Evolutionary conservation across 2,888 invertebrate species (phyloP).

Genomic region (Sphaerophoria rueppellii): DNA sequence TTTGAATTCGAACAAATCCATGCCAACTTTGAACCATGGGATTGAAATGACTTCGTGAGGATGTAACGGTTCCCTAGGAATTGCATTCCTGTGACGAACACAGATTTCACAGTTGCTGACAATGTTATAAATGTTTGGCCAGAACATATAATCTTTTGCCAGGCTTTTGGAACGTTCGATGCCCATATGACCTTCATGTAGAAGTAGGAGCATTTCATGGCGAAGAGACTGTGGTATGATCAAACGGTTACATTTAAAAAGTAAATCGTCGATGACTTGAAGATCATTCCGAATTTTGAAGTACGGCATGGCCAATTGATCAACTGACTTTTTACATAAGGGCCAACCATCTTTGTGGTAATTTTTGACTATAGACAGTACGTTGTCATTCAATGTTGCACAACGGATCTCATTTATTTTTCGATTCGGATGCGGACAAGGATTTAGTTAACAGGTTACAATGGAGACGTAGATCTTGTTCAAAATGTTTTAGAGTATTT

Average conservation of each 20-base stretch:
- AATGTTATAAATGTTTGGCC: constrained; percentile 17
- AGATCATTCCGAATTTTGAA: background rate
- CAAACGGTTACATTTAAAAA: background rate
- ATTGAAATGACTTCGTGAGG: constrained; percentile 9
- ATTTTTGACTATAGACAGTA: constrained; percentile 22
- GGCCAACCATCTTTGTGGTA: constrained; percentile 13
- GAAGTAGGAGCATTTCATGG: background rate
- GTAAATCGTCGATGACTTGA: background rate
- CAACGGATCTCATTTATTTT: background rate
- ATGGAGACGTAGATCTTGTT: background rate
- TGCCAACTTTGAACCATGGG: constrained; percentile 1
- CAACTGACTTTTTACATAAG: too few relatives aligned
- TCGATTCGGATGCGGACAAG: background rate
- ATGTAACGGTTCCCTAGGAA: constrained; percentile 28
- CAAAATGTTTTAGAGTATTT: background rate
- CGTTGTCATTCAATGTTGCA: constrained; percentile 30
- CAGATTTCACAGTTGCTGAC: constrained; percentile 19
- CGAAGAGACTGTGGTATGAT: background rate
- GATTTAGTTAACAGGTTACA: background rate
- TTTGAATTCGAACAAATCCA: constrained; percentile 23
- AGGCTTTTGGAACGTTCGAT: background rate
- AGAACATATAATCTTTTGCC: background rate
- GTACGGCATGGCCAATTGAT: background rate
- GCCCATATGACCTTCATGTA: constrained; percentile 2
- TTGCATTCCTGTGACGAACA: constrained; percentile 7